These are phyloP conservation scores for Takifugu rubripes DNA, from an alignment of 2,797 vertebrate species.

Conservation along the genomic window DNA sequence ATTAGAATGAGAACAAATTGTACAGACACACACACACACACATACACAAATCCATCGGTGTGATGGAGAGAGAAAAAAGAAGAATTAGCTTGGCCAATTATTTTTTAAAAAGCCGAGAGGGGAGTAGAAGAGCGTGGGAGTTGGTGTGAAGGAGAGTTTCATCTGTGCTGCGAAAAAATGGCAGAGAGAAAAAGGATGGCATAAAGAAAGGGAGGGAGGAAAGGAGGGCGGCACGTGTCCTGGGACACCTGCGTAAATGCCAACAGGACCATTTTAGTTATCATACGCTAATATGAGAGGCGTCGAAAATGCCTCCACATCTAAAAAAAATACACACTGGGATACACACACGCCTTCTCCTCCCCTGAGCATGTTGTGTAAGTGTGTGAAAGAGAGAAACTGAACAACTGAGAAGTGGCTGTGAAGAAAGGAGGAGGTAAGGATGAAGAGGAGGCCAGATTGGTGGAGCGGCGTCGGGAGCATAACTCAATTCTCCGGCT, in stretches of 20 bases:
- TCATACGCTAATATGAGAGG: conserved; percentile 44
- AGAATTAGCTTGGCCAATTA: conserved; percentile 50
- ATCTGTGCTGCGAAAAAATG: conserved; percentile 64
- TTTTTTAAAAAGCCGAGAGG: conserved; percentile 21
- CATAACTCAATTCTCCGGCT: conserved; percentile 43
- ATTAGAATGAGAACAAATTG: conserved; percentile 19
- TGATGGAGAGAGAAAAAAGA: conserved; percentile 26
- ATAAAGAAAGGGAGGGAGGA: conserved; percentile 34
- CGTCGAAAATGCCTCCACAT: conserved; percentile 59
- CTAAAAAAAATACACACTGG: conserved; percentile 18
- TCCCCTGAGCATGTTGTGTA: conserved; percentile 29
- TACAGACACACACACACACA: neutral
- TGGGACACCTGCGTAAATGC: conserved; percentile 54
- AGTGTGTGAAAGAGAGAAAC: conserved; percentile 29
- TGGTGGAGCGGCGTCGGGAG: conserved; percentile 44
- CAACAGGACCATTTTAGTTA: conserved; percentile 65
- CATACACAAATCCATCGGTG: conserved; percentile 9
- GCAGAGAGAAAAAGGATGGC: conserved; percentile 34
- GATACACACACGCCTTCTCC: conserved; percentile 18
- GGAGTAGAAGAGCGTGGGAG: conserved; percentile 53
- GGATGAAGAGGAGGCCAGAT: conserved; percentile 41
- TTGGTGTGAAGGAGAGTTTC: conserved; percentile 61
- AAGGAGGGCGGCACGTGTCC: conserved; percentile 41
- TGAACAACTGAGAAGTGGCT: conserved; percentile 35
- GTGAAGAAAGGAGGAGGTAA: conserved; percentile 6